Percentiles rank a stretch among this genome's conserved stretches.
Conservation (phyloP, 1,140 invertebrate species). For the Zeugodacus cucurbitae region DNA sequence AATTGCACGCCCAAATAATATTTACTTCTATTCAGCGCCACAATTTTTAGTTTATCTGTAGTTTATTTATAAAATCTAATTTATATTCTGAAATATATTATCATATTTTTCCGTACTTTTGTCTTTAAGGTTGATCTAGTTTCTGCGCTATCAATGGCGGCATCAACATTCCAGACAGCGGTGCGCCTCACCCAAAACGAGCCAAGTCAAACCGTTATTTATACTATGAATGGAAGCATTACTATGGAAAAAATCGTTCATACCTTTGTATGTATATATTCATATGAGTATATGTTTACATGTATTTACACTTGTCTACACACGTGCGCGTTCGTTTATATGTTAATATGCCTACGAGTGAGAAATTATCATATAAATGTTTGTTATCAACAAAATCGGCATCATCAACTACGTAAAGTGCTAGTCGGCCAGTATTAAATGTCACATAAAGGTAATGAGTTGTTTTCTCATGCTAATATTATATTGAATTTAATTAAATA, state of each 20-base stretch:
- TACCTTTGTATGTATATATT: not conserved
- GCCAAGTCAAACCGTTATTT: not conserved
- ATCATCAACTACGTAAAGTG: not conserved
- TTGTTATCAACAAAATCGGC: not conserved
- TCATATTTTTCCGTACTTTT: not conserved
- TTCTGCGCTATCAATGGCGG: not conserved
- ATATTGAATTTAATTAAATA: not conserved
- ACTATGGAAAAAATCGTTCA: not conserved
- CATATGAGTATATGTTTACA: not conserved
- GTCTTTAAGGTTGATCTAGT: not conserved
- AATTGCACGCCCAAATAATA: no score
- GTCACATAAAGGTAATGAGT: not conserved
- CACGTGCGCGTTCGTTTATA: not conserved
- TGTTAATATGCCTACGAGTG: not conserved
- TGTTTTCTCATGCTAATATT: not conserved
- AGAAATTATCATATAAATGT: not conserved
- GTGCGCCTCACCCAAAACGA: not conserved
- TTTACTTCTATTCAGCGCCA: not conserved
- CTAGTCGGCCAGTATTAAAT: not conserved
- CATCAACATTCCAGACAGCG: conserved; percentile 10
- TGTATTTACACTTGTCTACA: not conserved
- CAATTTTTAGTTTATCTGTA: no score
- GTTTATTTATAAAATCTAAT: no score
- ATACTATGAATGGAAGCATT: not conserved
- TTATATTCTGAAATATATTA: not conserved